Percentiles rank a stretch among this genome's conserved stretches.
These are phyloP conservation scores for Oikopleura vanhoeffeni DNA, from an alignment of 23 tunicate species.

Conservation along the genomic window DNA sequence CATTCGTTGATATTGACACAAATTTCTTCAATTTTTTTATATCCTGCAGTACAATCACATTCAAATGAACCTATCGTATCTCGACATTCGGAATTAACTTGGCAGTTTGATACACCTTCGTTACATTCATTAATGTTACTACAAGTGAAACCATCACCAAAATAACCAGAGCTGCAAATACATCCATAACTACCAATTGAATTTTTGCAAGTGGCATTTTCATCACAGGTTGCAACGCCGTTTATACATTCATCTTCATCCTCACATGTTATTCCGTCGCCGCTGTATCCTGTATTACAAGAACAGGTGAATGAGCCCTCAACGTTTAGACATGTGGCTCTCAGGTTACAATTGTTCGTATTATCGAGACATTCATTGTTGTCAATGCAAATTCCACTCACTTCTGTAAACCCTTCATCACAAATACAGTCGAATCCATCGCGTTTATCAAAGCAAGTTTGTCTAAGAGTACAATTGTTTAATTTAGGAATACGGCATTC, in stretches of 20 bases:
- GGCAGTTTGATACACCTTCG: slow-evolving; percentile 17
- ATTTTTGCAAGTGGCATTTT: neutral
- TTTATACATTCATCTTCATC: neutral
- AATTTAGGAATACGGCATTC: too few species aligned
- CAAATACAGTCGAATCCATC: neutral
- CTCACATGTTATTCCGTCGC: slow-evolving; percentile 23
- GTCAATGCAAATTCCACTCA: slow-evolving; percentile 15
- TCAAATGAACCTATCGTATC: neutral
- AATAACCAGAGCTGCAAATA: neutral
- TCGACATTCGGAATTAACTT: slow-evolving; percentile 15
- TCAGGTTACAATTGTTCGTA: slow-evolving; percentile 21
- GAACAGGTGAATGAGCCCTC: slow-evolving; percentile 28
- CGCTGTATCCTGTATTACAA: slow-evolving; percentile 26
- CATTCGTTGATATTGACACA: slow-evolving; percentile 30
- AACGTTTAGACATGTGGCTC: slow-evolving; percentile 22
- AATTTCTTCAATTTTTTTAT: neutral
- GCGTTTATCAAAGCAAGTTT: neutral
- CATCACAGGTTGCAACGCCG: neutral
- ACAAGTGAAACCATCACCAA: neutral
- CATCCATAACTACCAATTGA: neutral
- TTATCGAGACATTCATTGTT: slow-evolving; percentile 17
- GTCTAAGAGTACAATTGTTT: slow-evolving; percentile 24
- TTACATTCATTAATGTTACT: slow-evolving; percentile 20
- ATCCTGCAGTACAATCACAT: neutral
- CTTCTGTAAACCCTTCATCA: neutral